Base-by-base conservation (phyloP, 2,113 vertebrate species). In the Pseudopodoces humilis region DNA sequence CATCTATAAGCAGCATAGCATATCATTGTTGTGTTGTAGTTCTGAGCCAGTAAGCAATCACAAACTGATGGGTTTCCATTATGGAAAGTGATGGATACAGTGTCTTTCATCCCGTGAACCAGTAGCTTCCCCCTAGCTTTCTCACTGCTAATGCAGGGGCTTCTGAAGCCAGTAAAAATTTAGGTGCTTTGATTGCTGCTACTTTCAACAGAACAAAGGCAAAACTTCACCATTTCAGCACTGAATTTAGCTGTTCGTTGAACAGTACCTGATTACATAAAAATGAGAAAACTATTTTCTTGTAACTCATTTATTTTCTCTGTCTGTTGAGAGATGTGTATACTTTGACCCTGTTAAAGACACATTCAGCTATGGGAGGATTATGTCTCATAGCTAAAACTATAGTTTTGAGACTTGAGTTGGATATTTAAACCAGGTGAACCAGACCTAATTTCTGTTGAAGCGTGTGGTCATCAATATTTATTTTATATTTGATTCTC, bases 1-100 rank as follows among this genome's bases (percentile, higher is more conserved):
- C n/a, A 77, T 3, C 58, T 20, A 10, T 55, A 47, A 44, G 3
- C 28, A 41, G 15, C 0, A 0, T 24, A 89, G n/a, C 8, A 7
- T 63, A 52, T 43, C 15, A 21, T 23, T 2, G 0, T 39, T 64
- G 9, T 50, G 25, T 39, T 84, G 44, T 21, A 64, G 25, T 49
- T 81, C 74, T 76, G 46, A 59, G 17, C 17, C 37, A 71, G 13
- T 68, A 52, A 67, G 10, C 16, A 84, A 13, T 6, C 23, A 68
- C 30, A 82, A 68, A 56, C 4, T 75, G 19, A 22, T 23, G 19
- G 4, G 5, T 75, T 95, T 87, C 59, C 11, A 4, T 68, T 35
- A 47, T 15, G 33, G 59, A 68, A 64, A 69, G 3, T 47, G 27
- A 39, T 58, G 55, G 25, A 85, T 53, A 22, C 2, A 9, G 14